Base-by-base conservation (phyloP, 2,888 invertebrate species). In the Drosophila seclusa region DNA sequence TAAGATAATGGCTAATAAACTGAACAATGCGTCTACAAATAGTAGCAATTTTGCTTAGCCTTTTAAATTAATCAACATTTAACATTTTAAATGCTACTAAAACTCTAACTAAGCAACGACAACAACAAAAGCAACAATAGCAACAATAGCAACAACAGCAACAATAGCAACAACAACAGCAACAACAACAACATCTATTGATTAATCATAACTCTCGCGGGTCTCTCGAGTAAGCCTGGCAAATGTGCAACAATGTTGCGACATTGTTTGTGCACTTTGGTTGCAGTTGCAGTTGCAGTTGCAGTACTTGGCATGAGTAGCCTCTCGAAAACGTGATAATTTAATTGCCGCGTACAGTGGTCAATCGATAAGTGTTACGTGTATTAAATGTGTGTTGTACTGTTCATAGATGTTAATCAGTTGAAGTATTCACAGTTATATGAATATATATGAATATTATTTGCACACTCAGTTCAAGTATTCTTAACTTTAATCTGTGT, bases 331-430 rank as follows among this genome's bases (percentile, higher is more conserved):
- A 42, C 60, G 66, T 53, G 13, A 53, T 66, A 79, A 61, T 34
- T 78, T 73, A 64, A 75, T 79, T 79, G 75, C 53, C 42, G 2
- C 11, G 6, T 38, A 73, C 66, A 66, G 75, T 50, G 68, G 50
- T 34, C 52, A 40, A 7, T n/a, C 67, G 32, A 18, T 38, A 66
- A 66, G 64, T 54, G 27, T 1, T 2, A 49, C 2, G 27, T 0
- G 4, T 24, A 21, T 7, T 6, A 11, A 45, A 21, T 21, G 21
- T 21, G 6, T 42, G 21, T 2, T 13, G 42, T 10, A 31, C 2
- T 31, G 8, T 31, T 31, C 7, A 8, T 29, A 1, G 29, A 0
- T 29, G 31, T 31, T 31, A 31, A 31, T 31, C 1, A 8, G 38
- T 42, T 21, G 1, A 13, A 6, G 11, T n/a, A 42, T n/a, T n/a